Percentiles rank a stretch among this genome's conserved stretches.
phyloP scores from a whole-genome alignment of 2,113 vertebrate genomes.

The Dromiciops gliroides region DNA sequence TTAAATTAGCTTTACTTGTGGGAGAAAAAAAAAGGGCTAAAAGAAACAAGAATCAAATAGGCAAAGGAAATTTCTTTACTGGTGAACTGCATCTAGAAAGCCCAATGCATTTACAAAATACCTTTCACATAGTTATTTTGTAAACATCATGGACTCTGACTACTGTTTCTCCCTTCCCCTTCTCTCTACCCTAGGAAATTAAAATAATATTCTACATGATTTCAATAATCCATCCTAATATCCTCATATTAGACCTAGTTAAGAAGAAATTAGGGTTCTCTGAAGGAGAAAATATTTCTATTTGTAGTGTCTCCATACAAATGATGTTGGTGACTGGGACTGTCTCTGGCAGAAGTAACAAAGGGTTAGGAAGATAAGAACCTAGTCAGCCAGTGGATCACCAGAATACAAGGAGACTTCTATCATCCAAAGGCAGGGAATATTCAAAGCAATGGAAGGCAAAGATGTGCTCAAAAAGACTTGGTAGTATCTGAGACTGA shows the following conservation, averaged over 20 bases:
- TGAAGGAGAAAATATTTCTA: neutral
- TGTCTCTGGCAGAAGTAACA: neutral
- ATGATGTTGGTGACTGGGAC: neutral
- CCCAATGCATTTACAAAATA: neutral
- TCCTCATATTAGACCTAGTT: neutral
- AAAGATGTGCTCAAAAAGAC: neutral
- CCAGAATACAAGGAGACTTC: neutral
- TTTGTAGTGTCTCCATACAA: neutral
- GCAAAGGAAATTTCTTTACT: neutral
- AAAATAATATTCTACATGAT: neutral
- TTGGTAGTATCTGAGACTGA: neutral
- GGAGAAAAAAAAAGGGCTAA: neutral
- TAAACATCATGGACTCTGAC: neutral
- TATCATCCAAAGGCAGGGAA: neutral
- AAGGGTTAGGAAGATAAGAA: neutral
- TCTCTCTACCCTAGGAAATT: neutral
- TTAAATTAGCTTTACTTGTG: neutral
- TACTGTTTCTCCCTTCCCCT: neutral
- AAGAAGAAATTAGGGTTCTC: neutral
- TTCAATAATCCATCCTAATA: neutral
- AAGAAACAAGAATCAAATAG: neutral
- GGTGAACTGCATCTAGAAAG: neutral
- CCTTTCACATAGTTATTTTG: neutral
- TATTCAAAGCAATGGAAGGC: neutral
- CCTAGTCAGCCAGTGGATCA: neutral